Evolutionary conservation across 2,888 invertebrate genomes (phyloP).

Genomic region (Lomographa bimaculata): DNA sequence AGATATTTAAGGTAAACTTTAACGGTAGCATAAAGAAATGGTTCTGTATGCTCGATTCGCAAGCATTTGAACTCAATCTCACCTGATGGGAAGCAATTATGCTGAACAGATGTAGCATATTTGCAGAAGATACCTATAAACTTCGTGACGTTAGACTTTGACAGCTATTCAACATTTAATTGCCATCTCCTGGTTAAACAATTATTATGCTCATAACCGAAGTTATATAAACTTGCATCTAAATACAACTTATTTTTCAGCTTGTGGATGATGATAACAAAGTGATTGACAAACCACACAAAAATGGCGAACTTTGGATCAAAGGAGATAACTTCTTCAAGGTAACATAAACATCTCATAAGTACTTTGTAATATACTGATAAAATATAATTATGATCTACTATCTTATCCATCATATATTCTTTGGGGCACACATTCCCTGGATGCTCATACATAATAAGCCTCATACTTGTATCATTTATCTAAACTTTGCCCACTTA

Average conservation of each 20-base stretch:
- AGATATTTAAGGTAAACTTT: no score
- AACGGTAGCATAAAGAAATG: no score
- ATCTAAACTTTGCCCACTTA: slow-evolving; percentile 21
- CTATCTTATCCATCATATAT: slow-evolving; percentile 19
- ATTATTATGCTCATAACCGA: no score
- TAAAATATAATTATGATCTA: neutral
- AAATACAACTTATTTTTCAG: slow-evolving; percentile 32
- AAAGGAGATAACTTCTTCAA: slow-evolving; percentile 53
- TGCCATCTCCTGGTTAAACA: no score
- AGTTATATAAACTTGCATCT: no score
- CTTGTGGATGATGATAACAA: slow-evolving; percentile 42
- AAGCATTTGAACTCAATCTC: no score
- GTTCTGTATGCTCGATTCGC: no score
- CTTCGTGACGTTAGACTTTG: no score
- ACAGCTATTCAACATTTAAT: no score
- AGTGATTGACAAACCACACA: slow-evolving; percentile 32
- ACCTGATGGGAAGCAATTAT: no score
- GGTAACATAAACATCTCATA: slow-evolving; percentile 33
- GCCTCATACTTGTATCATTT: slow-evolving; percentile 22
- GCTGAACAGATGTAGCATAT: no score
- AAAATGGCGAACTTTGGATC: slow-evolving; percentile 50
- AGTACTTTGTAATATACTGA: slow-evolving; percentile 4
- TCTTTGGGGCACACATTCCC: slow-evolving; percentile 10
- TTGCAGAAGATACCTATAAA: no score
- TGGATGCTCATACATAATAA: slow-evolving; percentile 17